These are phyloP conservation scores for Micrasema longulum DNA, from an alignment of 1,140 invertebrate genomes.

Conservation along the genomic window DNA sequence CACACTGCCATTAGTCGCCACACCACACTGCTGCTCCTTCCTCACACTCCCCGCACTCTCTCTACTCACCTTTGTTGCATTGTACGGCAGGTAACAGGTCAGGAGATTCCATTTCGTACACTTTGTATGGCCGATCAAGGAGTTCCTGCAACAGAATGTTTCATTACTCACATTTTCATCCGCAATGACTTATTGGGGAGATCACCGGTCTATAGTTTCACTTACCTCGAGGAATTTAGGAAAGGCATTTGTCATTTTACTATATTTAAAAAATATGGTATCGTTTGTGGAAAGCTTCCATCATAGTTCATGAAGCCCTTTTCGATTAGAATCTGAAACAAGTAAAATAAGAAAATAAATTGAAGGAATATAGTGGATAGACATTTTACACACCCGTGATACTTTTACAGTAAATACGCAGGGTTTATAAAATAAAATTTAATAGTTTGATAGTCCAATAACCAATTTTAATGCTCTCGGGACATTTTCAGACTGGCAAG, in stretches of 20 bases:
- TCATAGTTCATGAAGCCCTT: slow-evolving; percentile 41
- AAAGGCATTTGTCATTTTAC: slow-evolving; percentile 49
- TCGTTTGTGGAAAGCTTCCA: slow-evolving; percentile 48
- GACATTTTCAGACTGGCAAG: no score
- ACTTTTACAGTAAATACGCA: no score
- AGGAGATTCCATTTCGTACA: slow-evolving; percentile 52
- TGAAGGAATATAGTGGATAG: no score
- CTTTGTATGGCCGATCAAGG: slow-evolving; percentile 40
- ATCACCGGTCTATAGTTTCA: no score
- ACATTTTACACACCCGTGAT: no score
- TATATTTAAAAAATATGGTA: slow-evolving; percentile 48
- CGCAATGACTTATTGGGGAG: no score
- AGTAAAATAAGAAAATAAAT: no score
- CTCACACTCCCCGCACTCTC: neutral
- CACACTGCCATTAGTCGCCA: slow-evolving; percentile 6
- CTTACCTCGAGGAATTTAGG: slow-evolving; percentile 40
- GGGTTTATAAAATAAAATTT: no score
- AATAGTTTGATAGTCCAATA: no score
- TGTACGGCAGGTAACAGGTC: slow-evolving; percentile 49
- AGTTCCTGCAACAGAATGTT: slow-evolving; percentile 26
- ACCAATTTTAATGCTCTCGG: no score
- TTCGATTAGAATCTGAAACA: slow-evolving; percentile 45
- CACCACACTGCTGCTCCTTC: neutral
- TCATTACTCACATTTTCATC: no score
- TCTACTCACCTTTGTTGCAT: slow-evolving; percentile 49